phyloP scores from a whole-genome alignment of 2,888 invertebrate genomes.

The Hypomecis atomaria region DNA sequence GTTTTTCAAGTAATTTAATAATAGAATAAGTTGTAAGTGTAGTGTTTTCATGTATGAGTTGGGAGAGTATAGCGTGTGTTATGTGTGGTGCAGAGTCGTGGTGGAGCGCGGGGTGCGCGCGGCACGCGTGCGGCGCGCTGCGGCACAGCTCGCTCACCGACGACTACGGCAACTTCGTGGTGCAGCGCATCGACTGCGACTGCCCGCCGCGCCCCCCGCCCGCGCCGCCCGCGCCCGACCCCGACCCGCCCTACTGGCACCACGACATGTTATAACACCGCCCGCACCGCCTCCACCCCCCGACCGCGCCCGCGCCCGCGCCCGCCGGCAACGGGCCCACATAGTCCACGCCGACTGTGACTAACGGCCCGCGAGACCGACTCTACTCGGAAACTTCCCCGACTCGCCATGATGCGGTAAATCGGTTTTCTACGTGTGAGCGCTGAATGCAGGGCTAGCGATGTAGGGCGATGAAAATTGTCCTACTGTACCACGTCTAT shows the following conservation, averaged over 20 bases:
- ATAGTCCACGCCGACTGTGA: no score
- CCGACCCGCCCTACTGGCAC: constrained; percentile 54
- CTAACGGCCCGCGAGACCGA: no score
- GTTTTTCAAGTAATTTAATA: no score
- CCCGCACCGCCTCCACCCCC: constrained; percentile 3
- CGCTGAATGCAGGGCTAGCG: no score
- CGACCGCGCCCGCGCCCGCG: neutral
- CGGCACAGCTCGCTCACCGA: constrained; percentile 79
- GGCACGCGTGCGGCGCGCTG: constrained; percentile 74
- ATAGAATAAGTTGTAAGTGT: no score
- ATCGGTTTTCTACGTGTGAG: no score
- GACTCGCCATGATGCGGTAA: no score
- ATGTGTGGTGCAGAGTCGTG: constrained; percentile 61
- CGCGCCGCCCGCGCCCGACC: constrained; percentile 28
- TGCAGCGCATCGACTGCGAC: constrained; percentile 74
- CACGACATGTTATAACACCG: constrained; percentile 57
- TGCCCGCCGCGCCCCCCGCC: constrained; percentile 51
- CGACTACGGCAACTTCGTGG: constrained; percentile 83
- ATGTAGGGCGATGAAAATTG: no score
- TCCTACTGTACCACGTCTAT: no score
- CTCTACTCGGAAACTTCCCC: no score
- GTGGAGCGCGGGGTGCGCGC: constrained; percentile 68
- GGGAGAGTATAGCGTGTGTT: neutral
- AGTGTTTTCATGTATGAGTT: no score
- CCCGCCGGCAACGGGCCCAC: neutral